Conservation (phyloP, 2,113 vertebrate species). For the Aleadryas rufinucha region DNA sequence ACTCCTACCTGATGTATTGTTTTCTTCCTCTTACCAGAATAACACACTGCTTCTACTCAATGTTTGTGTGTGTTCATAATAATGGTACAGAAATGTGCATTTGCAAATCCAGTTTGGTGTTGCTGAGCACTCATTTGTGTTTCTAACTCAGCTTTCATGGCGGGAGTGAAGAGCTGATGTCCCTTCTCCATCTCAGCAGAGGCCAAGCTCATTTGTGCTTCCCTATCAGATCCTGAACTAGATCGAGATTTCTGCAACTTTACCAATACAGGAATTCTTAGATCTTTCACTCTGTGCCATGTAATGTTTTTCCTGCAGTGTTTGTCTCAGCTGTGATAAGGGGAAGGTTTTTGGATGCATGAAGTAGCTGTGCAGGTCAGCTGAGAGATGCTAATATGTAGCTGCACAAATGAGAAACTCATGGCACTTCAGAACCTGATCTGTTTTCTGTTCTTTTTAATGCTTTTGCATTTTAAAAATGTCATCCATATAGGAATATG, state of each 20-base stretch:
- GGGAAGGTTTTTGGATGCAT: neutral
- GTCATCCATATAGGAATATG: neutral
- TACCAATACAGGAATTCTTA: neutral
- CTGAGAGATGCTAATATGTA: neutral
- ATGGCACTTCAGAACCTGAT: neutral
- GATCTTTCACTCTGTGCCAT: neutral
- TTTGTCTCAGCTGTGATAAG: slow-evolving; percentile 27
- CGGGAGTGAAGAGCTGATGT: neutral
- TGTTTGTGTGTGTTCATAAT: neutral
- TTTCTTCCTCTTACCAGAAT: neutral
- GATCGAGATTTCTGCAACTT: neutral
- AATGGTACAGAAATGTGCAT: neutral
- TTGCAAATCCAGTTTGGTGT: neutral
- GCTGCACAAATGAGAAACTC: slow-evolving; percentile 12
- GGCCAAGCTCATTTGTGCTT: neutral
- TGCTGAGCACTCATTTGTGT: neutral
- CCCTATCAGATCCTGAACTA: neutral
- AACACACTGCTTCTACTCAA: neutral
- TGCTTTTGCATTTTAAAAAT: slow-evolving; percentile 31
- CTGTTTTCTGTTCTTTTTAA: slow-evolving; percentile 42
- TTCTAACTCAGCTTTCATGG: neutral
- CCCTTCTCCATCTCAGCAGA: neutral
- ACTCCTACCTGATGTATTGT: neutral
- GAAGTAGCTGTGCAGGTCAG: neutral
- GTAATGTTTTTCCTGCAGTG: neutral